Base-by-base conservation (phyloP, 1,140 invertebrate genomes). In the Neuroterus valhalla region DNA sequence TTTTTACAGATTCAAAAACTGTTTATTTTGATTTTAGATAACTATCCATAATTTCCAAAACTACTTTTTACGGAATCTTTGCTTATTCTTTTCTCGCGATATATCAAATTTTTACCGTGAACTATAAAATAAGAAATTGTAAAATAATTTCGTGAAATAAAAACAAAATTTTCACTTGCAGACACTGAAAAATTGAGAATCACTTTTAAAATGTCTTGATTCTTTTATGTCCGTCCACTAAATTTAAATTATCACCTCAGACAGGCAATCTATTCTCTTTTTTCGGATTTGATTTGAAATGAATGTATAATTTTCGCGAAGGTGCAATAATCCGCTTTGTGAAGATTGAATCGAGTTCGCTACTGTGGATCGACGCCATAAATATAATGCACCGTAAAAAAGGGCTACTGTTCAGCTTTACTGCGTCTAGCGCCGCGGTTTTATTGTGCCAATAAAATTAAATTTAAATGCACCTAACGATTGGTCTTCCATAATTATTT, bases 241-340 rank as follows among this genome's bases (percentile, higher is more conserved):
- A 48, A 48, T 48, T 48, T 48, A 48, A n/a, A 48, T 48, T 48
- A 48, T 48, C 46, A 48, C 46, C 46, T 48, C 17, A 19, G 46
- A 19, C 17, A 48, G 17, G 6, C 5, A 6, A 48, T 48, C 5
- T 5, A 19, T 17, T 6, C 17, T 48, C 17, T 48, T 48, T 48
- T 48, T 17, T 8, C 17, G 46, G 46, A 48, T 48, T 48, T 19
- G 46, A 19, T 48, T 48, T 19, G 15, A 19, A 3, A 6, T 19
- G 46, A 19, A 48, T 48, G 46, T 48, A 48, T 48, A 48, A 48
- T 48, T 48, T 48, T 48, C 46, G 17, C 46, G 14, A 48, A 48
- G 17, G 14, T 48, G 17, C 46, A 48, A 48, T 48, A 48, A 48
- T 48, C 46, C 46, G 46, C 46, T 48, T 48, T 48, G 46, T 48